These are phyloP conservation scores for Eulacestoma nigropectus DNA, from an alignment of 2,113 vertebrate genomes.

Conservation along the genomic window DNA sequence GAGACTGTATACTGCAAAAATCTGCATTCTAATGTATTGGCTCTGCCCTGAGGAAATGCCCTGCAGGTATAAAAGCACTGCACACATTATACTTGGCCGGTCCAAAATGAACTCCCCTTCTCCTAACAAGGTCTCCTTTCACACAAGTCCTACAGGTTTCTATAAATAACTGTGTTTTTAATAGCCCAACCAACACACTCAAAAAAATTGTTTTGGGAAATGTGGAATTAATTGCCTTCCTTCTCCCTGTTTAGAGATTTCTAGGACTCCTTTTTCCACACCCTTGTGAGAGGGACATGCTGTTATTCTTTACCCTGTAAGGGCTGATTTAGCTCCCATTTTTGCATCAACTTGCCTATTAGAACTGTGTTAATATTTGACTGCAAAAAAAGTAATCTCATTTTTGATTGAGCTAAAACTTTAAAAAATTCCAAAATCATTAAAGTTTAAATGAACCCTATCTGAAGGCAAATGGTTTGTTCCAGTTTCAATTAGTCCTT, in stretches of 20 bases:
- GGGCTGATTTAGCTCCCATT: background rate
- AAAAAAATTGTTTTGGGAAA: constrained; percentile 30
- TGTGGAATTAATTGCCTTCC: constrained; percentile 34
- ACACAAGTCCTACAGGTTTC: background rate
- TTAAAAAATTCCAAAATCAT: background rate
- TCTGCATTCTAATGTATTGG: background rate
- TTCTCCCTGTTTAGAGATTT: background rate
- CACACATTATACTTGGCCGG: background rate
- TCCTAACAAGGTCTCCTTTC: constrained; percentile 47
- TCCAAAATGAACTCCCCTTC: background rate
- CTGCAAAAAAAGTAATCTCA: background rate
- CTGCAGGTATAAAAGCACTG: constrained; percentile 26
- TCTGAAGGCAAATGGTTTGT: background rate
- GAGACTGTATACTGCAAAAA: background rate
- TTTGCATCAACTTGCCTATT: background rate
- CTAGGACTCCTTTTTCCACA: background rate
- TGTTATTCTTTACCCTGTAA: background rate
- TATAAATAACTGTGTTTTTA: constrained; percentile 50
- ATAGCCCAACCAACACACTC: background rate
- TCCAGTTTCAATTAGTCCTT: background rate
- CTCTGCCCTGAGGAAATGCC: constrained; percentile 39
- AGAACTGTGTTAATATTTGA: background rate
- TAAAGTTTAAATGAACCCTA: background rate
- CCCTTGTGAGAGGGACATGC: background rate
- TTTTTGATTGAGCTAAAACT: background rate